These are phyloP conservation scores for Actinia equina DNA, from an alignment of 64 coral and sea anemone species.

Conservation along the genomic window DNA sequence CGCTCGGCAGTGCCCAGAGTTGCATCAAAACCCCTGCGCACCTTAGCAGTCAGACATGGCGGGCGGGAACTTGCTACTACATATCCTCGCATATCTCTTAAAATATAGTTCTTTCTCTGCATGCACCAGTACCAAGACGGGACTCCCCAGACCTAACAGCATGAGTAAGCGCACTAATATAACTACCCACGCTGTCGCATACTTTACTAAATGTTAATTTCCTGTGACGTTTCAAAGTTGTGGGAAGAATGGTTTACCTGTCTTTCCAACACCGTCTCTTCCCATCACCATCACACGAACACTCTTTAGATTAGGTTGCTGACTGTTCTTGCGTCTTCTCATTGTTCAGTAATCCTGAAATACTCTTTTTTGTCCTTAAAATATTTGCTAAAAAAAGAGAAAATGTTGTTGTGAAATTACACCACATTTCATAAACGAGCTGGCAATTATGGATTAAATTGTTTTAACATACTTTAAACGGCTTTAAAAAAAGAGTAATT, in stretches of 20 bases:
- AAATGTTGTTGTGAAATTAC: not conserved
- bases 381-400: not conserved
- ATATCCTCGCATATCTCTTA: no score
- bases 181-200: not conserved
- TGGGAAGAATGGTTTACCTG: conserved; percentile 7
- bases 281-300: conserved; percentile 40
- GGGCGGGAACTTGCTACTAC: no score
- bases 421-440: not conserved
- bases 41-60: no score
- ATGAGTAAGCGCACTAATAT: no score
- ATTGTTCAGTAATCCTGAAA: not conserved
- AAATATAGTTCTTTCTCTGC: no score
- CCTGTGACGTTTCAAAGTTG: not conserved
- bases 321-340: conserved; percentile 59
- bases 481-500: not conserved
- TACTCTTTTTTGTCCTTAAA: not conserved
- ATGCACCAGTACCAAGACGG: no score
- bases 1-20: no score
- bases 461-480: not conserved
- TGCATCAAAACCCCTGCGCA: no score
- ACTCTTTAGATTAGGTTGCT: conserved; percentile 37
- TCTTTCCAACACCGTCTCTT: conserved; percentile 59
- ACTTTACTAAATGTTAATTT: not conserved
- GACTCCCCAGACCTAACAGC: no score
- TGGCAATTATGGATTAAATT: no score